Conservation (phyloP, 2,888 invertebrate genomes). For the Clunio marinus region DNA sequence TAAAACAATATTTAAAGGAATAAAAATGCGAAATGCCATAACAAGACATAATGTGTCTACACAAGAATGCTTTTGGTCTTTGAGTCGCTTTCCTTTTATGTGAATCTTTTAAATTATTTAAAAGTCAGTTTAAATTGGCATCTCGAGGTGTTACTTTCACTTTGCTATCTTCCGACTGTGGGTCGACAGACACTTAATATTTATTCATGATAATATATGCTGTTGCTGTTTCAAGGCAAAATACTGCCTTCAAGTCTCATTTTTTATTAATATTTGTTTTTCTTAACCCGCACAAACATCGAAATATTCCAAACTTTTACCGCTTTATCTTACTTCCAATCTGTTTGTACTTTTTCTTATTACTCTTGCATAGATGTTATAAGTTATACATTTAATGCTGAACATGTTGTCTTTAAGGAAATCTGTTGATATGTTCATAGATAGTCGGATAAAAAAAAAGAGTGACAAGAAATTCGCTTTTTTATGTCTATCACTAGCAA, state of each 20-base stretch:
- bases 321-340: not conserved
- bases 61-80: not conserved
- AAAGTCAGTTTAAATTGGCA: not conserved
- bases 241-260: not conserved
- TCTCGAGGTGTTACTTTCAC: not conserved
- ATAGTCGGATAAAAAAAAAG: too few species aligned
- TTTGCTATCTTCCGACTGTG: not conserved
- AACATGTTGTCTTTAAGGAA: too few species aligned
- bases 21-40: not conserved
- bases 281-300: too few species aligned
- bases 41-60: conserved; percentile 15
- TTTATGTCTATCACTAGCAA: too few species aligned
- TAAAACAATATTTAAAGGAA: not conserved
- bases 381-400: too few species aligned
- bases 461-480: too few species aligned
- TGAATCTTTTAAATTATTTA: conserved; percentile 12
- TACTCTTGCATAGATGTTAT: too few species aligned
- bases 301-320: not conserved
- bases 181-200: conserved; percentile 3
- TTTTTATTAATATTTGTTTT: conserved; percentile 9
- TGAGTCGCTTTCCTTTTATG: not conserved
- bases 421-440: too few species aligned
- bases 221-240: not conserved
- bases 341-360: too few species aligned
- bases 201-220: conserved; percentile 25